Evolutionary conservation across 2,797 vertebrate genomes (phyloP).

Genomic region (Glossophaga mutica): DNA sequence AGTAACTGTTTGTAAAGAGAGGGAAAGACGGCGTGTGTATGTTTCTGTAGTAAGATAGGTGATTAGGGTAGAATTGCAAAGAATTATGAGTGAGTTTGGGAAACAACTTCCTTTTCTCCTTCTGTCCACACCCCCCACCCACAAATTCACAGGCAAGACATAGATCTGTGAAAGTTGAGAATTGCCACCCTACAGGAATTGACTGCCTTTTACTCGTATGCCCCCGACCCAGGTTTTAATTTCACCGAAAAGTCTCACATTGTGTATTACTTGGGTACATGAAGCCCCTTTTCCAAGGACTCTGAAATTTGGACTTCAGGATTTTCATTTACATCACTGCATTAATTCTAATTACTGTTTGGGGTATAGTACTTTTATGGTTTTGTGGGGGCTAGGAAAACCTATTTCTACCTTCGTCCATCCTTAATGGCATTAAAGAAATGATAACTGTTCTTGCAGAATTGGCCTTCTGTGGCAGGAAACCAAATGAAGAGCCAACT

Average conservation of each 20-base stretch:
- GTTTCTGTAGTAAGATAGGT: not conserved
- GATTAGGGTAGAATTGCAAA: not conserved
- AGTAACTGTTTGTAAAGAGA: not conserved
- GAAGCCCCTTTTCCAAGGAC: not conserved
- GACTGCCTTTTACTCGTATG: not conserved
- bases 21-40: not conserved
- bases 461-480: not conserved
- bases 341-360: not conserved
- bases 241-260: not conserved
- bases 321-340: not conserved
- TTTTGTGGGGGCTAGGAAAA: not conserved
- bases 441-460: constrained; percentile 1
- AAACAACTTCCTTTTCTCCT: not conserved
- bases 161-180: not conserved
- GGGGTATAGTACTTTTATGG: not conserved
- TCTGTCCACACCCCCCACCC: too few relatives aligned
- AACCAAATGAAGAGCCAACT: constrained; percentile 48
- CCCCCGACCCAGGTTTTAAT: not conserved
- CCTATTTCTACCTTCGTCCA: not conserved
- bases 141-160: not conserved
- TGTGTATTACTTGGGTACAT: not conserved
- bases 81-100: not conserved
- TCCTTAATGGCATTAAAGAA: not conserved
- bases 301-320: not conserved
- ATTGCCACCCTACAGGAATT: not conserved